These are phyloP conservation scores for Ceratina japonica DNA, from an alignment of 1,140 invertebrate genomes.

Conservation along the genomic window DNA sequence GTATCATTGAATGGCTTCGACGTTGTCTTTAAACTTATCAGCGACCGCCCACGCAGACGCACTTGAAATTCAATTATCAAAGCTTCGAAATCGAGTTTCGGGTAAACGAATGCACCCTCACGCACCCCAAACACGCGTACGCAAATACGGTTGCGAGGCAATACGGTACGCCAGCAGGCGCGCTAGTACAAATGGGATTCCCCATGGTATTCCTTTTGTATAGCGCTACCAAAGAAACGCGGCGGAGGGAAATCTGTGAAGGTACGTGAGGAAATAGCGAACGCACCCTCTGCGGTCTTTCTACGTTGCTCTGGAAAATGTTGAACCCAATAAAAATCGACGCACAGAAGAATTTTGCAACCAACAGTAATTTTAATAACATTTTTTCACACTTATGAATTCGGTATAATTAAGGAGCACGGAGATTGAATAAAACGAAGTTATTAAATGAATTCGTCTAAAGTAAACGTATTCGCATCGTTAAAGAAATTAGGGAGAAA, in stretches of 20 bases:
- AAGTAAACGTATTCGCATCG: neutral
- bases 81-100: conserved; percentile 59
- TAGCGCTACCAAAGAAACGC: neutral
- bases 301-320: neutral
- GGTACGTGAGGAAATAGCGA: neutral
- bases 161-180: conserved; percentile 27
- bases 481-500: conserved; percentile 30
- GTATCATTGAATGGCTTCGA: conserved; percentile 14
- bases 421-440: neutral
- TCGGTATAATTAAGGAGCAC: neutral
- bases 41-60: conserved; percentile 9
- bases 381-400: too few relatives aligned
- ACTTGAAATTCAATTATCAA: conserved; percentile 55
- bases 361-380: too few relatives aligned
- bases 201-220: conserved; percentile 15
- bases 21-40: conserved; percentile 39
- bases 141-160: conserved; percentile 46
- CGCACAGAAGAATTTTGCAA: neutral
- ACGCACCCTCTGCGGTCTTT: too few relatives aligned
- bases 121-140: conserved; percentile 51
- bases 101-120: conserved; percentile 62
- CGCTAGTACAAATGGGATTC: conserved; percentile 35
- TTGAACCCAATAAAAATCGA: neutral
- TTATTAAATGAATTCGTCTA: neutral
- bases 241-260: conserved; percentile 15